Evolutionary conservation across 2,888 invertebrate genomes (phyloP).

Genomic region (Rugalucina vietnamica): DNA sequence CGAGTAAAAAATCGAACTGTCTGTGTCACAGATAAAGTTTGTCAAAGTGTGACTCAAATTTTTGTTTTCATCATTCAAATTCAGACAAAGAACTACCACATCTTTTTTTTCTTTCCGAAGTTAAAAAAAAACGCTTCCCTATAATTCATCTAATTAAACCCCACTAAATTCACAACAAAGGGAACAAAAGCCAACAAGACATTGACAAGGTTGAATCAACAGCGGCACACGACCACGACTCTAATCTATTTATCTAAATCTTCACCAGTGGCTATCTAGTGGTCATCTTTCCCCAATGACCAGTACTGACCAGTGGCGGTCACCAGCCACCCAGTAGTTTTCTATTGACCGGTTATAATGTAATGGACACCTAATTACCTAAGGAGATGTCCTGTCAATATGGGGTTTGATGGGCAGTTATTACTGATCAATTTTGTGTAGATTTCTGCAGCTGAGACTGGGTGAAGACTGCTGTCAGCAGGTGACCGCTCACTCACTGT

Average conservation of each 20-base stretch:
- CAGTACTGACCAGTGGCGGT: not conserved
- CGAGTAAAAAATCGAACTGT: too few relatives aligned
- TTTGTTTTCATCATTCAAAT: too few relatives aligned
- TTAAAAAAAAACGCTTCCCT: too few relatives aligned
- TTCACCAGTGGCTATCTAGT: not conserved
- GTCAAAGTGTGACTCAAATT: too few relatives aligned
- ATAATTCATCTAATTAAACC: not conserved
- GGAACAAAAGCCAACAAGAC: not conserved
- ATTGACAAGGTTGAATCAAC: constrained; percentile 7
- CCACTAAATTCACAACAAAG: not conserved
- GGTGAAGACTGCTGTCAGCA: too few relatives aligned
- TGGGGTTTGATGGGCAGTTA: not conserved
- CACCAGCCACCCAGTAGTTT: not conserved
- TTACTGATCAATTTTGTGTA: too few relatives aligned
- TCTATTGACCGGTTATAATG: constrained; percentile 42
- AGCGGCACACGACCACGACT: not conserved
- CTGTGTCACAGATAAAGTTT: too few relatives aligned
- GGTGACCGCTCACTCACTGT: too few relatives aligned
- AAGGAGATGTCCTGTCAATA: constrained; percentile 19
- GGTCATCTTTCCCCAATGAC: constrained; percentile 1
- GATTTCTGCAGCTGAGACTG: too few relatives aligned
- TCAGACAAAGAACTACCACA: too few relatives aligned
- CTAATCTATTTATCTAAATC: constrained; percentile 12
- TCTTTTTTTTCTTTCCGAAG: too few relatives aligned
- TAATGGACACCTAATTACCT: constrained; percentile 58